phyloP scores from a whole-genome alignment of 2,113 vertebrate genomes.

The Pollachius pollachius region DNA sequence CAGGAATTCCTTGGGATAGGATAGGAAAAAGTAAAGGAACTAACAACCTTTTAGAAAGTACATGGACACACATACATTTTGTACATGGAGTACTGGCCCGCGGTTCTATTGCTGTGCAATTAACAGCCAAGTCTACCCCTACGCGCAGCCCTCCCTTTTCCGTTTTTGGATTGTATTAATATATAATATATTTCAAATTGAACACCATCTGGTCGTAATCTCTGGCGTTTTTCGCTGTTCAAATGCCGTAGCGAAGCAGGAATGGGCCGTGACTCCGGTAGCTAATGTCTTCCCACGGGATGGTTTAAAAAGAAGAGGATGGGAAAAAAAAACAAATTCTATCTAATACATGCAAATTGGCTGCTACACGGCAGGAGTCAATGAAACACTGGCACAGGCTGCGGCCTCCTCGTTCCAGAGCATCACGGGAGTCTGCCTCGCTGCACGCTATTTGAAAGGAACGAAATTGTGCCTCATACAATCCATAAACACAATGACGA shows the following conservation, averaged over 20 bases:
- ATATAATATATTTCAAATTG: slow-evolving; percentile 3
- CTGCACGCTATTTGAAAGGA: no score
- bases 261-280: not conserved
- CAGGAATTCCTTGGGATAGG: slow-evolving; percentile 12
- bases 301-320: not conserved
- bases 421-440: no score
- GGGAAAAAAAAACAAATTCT: not conserved
- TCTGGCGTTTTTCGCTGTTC: not conserved
- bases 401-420: not conserved
- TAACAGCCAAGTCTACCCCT: no score
- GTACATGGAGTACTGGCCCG: slow-evolving; percentile 2
- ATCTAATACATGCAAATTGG: not conserved
- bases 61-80: no score
- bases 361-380: not conserved
- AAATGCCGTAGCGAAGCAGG: not conserved
- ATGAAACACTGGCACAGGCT: not conserved
- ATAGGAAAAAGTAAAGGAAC: not conserved
- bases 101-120: not conserved
- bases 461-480: no score
- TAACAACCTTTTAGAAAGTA: not conserved
- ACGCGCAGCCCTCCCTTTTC: no score
- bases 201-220: not conserved
- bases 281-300: not conserved
- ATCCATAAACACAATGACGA: no score
- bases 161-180: not conserved